Percentiles rank a stretch among this genome's conserved stretches.
These are phyloP conservation scores for Sciurus vulgaris DNA, from an alignment of 2,797 vertebrate species.

Conservation along the genomic window DNA sequence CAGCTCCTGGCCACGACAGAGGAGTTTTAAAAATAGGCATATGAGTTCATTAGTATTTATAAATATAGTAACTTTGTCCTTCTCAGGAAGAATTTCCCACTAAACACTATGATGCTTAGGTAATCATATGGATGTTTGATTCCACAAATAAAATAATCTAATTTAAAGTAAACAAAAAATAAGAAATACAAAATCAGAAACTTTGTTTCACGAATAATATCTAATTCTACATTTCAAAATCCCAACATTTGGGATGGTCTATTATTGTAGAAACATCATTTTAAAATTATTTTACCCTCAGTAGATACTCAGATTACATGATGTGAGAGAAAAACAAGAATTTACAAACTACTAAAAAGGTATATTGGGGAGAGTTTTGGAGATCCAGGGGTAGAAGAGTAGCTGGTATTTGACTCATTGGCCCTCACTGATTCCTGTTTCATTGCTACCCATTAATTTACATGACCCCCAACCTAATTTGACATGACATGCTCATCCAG, in stretches of 20 bases:
- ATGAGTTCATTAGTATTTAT: background rate
- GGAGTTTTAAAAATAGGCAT: background rate
- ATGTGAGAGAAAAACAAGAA: background rate
- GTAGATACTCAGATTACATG: background rate
- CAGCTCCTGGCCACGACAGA: too few species aligned
- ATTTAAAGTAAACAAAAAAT: background rate
- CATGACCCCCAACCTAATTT: background rate
- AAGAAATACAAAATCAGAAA: background rate
- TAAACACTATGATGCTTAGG: background rate
- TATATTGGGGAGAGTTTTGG: background rate
- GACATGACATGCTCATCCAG: background rate
- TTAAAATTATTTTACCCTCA: background rate
- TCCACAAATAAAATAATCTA: background rate
- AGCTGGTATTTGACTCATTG: background rate
- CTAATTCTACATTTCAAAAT: conserved; percentile 44
- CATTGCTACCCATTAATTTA: background rate
- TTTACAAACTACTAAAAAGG: background rate
- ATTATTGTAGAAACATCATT: background rate
- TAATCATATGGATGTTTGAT: background rate
- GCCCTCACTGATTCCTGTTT: background rate
- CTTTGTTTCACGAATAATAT: conserved; percentile 22
- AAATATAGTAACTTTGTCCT: background rate
- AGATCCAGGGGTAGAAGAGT: background rate
- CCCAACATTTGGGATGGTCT: background rate
- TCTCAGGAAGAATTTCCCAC: background rate